phyloP scores from a whole-genome alignment of 2,888 invertebrate genomes.

The Caprella mutica region DNA sequence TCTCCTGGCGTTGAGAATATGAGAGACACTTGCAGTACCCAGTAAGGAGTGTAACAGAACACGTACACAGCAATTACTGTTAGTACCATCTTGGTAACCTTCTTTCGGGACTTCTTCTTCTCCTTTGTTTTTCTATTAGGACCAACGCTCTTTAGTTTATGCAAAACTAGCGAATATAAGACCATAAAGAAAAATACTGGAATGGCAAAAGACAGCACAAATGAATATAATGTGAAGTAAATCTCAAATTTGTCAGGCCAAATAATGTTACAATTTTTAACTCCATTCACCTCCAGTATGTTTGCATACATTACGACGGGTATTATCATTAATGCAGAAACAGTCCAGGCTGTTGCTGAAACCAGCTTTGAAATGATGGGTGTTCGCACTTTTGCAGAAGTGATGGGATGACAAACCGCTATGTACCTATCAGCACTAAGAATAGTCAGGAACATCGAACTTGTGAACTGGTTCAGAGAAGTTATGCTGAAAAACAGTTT shows the following conservation, averaged over 20 bases:
- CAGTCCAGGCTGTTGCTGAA: slow-evolving; percentile 71
- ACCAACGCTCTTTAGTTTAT: slow-evolving; percentile 74
- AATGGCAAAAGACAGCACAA: slow-evolving; percentile 74
- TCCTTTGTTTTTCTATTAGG: slow-evolving; percentile 80
- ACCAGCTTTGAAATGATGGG: slow-evolving; percentile 73
- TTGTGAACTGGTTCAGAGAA: slow-evolving; percentile 84
- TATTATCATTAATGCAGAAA: slow-evolving; percentile 74
- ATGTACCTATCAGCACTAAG: slow-evolving; percentile 89
- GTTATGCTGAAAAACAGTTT: slow-evolving; percentile 84
- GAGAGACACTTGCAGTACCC: slow-evolving; percentile 73
- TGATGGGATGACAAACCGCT: slow-evolving; percentile 86
- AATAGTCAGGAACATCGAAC: slow-evolving; percentile 77
- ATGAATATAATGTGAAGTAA: slow-evolving; percentile 77
- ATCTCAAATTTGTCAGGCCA: slow-evolving; percentile 57
- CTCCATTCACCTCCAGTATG: slow-evolving; percentile 36
- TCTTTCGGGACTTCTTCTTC: slow-evolving; percentile 59
- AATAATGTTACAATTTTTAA: slow-evolving; percentile 60
- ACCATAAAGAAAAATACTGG: slow-evolving; percentile 71
- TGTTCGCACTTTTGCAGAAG: slow-evolving; percentile 73
- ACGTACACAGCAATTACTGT: slow-evolving; percentile 87
- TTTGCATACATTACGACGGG: slow-evolving; percentile 79
- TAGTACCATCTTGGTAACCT: slow-evolving; percentile 80
- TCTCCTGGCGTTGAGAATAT: slow-evolving; percentile 60
- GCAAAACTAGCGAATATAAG: slow-evolving; percentile 79
- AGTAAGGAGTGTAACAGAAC: slow-evolving; percentile 84